Evolutionary conservation across 2,888 invertebrate species (phyloP).

Genomic region (Eretmocerus hayati): DNA sequence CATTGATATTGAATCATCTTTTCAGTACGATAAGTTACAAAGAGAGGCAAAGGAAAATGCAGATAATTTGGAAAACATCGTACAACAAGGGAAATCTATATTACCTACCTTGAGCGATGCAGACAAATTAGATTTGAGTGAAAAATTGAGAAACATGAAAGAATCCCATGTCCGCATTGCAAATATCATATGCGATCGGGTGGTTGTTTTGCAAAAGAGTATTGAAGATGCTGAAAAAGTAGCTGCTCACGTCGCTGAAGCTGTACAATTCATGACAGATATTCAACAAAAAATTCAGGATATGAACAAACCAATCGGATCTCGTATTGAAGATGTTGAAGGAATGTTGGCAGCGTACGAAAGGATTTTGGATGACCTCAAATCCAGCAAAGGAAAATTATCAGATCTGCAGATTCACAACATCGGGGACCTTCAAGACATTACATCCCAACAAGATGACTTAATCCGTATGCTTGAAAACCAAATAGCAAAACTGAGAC

Average conservation of each 20-base stretch:
- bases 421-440: constrained; percentile 70
- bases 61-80: constrained; percentile 65
- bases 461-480: constrained; percentile 78
- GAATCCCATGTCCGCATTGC: constrained; percentile 72
- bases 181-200: constrained; percentile 68
- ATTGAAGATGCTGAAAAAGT: constrained; percentile 77
- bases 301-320: constrained; percentile 79
- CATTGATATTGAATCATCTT: no score
- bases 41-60: constrained; percentile 67
- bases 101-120: constrained; percentile 75
- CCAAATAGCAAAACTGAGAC: constrained; percentile 73
- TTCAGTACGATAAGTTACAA: constrained; percentile 65
- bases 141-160: constrained; percentile 69
- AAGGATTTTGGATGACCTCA: constrained; percentile 68
- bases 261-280: constrained; percentile 69
- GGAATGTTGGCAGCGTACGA: constrained; percentile 73
- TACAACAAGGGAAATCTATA: constrained; percentile 73
- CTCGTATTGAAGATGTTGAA: constrained; percentile 82
- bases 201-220: constrained; percentile 65
- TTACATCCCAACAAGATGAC: constrained; percentile 77
- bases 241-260: constrained; percentile 71
- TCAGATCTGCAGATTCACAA: constrained; percentile 71
- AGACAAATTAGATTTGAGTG: constrained; percentile 76
- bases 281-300: constrained; percentile 79
- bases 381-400: constrained; percentile 69